Base-by-base conservation (phyloP, 2,113 vertebrate genomes). In the Scatophagus argus region DNA sequence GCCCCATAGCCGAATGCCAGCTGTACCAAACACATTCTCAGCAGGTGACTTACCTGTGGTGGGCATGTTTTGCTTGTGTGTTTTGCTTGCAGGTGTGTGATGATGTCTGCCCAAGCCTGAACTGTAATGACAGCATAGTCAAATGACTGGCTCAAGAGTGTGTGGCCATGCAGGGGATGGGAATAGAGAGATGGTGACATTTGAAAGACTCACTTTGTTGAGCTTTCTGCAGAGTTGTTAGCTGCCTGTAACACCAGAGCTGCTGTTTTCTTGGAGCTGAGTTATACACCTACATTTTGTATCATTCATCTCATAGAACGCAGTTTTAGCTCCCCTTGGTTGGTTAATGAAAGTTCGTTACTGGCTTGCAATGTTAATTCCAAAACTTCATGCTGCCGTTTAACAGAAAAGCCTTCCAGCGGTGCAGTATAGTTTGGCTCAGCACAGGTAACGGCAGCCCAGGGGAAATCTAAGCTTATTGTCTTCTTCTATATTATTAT, bases 201-300 rank as follows among this genome's bases (percentile, higher is more conserved):
- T 86, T 78, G 58, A 74, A 82, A 43, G 63, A 51, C 41, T 70
- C 32, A 55, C 69, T 86, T 73, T 78, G 71, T 23, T n/a, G 82
- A 77, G 73, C 64, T 2, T 63, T 62, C 61, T 8, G 72, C 55
- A 8, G 31, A 27, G 75, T 67, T 43, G 68, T 13, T 2, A 17
- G 34, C 54, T n/a, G 12, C 68, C 65, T 10, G 25, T 32, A 23
- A 62, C 70, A 36, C 65, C 58, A 51, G 46, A 39, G 60, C 52
- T 29, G 70, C 44, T 8, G 43, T 63, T 77, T 69, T 84, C 65
- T 84, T 52, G 14, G 39, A 23, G 29, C 52, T 44, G 23, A 68
- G 65, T 72, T 64, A 25, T 23, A 5, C 44, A 52, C 29, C 29
- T 58, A 34, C 1, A 8, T 81, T 76, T 36, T 71, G 60, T 65